These are phyloP conservation scores for Callionymus lyra DNA, from an alignment of 2,113 vertebrate species.

Conservation along the genomic window DNA sequence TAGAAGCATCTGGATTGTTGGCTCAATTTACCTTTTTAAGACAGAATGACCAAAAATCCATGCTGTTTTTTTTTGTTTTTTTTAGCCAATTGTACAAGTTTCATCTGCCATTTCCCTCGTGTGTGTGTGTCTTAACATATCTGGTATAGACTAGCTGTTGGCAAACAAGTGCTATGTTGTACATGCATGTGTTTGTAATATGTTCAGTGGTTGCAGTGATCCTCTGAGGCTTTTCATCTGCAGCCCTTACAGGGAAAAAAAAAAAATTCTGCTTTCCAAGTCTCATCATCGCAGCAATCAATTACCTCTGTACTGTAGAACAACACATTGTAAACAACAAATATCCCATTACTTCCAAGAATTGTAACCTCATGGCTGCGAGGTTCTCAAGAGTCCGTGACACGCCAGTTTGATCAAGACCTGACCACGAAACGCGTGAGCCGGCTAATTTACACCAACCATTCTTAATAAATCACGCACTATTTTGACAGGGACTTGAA, in stretches of 20 bases:
- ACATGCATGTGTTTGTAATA: slow-evolving; percentile 10
- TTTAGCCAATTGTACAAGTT: too few relatives aligned
- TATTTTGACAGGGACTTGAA: slow-evolving; percentile 43
- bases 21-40: too few relatives aligned
- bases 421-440: slow-evolving; percentile 47
- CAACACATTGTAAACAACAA: slow-evolving; percentile 64
- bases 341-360: slow-evolving; percentile 58
- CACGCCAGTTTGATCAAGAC: slow-evolving; percentile 53
- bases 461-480: slow-evolving; percentile 54
- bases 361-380: slow-evolving; percentile 57
- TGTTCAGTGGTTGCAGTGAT: slow-evolving; percentile 31
- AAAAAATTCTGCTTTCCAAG: slow-evolving; percentile 65
- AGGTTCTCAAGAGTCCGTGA: slow-evolving; percentile 54
- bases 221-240: slow-evolving; percentile 55
- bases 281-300: slow-evolving; percentile 61
- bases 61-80: too few relatives aligned
- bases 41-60: too few relatives aligned
- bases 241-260: slow-evolving; percentile 51
- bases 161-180: slow-evolving; percentile 12
- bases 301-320: slow-evolving; percentile 59
- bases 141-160: too few relatives aligned
- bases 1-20: too few relatives aligned
- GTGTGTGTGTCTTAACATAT: too few relatives aligned
- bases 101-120: too few relatives aligned
- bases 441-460: slow-evolving; percentile 56